Percentiles rank a stretch among this genome's conserved stretches.
Evolutionary conservation across 1,140 invertebrate genomes (phyloP).

Genomic region (Cepaea nemoralis): DNA sequence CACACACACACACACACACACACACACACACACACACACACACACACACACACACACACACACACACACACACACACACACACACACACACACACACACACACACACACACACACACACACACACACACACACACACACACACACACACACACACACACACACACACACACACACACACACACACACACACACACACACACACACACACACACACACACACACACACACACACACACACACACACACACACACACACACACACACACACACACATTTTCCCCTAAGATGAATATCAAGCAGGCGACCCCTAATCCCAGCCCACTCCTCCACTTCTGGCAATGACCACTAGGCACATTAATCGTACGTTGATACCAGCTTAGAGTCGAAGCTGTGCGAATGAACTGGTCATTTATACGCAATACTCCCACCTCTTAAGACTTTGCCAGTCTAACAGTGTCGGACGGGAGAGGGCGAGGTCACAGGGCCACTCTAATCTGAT

Average conservation of each 20-base stretch:
- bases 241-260: background rate
- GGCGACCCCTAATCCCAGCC: too few relatives aligned
- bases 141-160: background rate
- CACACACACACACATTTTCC: background rate
- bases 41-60: background rate
- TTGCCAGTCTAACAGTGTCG: too few relatives aligned
- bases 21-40: background rate
- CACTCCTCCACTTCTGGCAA: too few relatives aligned
- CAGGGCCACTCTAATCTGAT: too few relatives aligned
- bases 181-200: slow-evolving; percentile 25
- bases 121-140: background rate
- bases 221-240: slow-evolving; percentile 13
- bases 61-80: background rate
- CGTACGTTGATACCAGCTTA: too few relatives aligned
- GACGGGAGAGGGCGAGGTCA: too few relatives aligned
- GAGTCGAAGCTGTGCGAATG: too few relatives aligned
- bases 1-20: too few relatives aligned
- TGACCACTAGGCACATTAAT: too few relatives aligned
- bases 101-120: background rate
- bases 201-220: slow-evolving; percentile 9
- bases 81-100: background rate
- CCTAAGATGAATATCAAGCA: too few relatives aligned
- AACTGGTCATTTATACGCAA: too few relatives aligned
- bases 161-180: slow-evolving; percentile 30
- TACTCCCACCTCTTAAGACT: too few relatives aligned